phyloP scores from a whole-genome alignment of 2,797 vertebrate species.

The Thripadectes ignobilis region DNA sequence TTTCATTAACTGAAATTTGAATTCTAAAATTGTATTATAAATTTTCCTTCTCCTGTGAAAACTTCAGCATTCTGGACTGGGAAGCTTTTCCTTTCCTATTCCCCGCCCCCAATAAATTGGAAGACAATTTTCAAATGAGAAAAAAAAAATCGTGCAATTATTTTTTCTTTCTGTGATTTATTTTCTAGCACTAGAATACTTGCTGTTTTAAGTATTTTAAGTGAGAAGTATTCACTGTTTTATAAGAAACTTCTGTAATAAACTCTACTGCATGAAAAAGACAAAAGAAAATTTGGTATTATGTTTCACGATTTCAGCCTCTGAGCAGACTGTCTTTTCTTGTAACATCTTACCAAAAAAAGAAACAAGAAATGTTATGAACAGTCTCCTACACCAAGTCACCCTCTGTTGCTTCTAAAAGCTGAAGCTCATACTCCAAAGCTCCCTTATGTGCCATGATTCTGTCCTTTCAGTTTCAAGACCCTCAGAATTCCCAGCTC shows the following conservation, averaged over 20 bases:
- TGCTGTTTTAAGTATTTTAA: neutral
- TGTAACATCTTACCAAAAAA: neutral
- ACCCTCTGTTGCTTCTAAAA: neutral
- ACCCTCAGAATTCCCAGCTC: neutral
- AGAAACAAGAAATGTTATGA: neutral
- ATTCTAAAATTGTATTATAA: neutral
- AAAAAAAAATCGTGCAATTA: accelerated
- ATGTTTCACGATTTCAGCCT: neutral
- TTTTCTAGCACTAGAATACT: neutral
- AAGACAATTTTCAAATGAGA: neutral
- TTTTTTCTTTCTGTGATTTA: neutral
- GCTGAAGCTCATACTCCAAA: neutral
- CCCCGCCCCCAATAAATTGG: neutral
- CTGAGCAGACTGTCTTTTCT: neutral
- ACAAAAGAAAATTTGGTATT: neutral
- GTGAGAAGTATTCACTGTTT: neutral
- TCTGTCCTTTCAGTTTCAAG: neutral
- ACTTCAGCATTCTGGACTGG: neutral
- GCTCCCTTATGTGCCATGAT: neutral
- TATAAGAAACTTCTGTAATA: neutral
- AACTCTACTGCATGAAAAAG: neutral
- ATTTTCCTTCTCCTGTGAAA: neutral
- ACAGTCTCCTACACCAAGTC: neutral
- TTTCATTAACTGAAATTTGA: neutral
- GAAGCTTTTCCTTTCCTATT: neutral